Evolutionary conservation across 2,888 invertebrate genomes (phyloP).

Genomic region (Siphonodentalium dalli): DNA sequence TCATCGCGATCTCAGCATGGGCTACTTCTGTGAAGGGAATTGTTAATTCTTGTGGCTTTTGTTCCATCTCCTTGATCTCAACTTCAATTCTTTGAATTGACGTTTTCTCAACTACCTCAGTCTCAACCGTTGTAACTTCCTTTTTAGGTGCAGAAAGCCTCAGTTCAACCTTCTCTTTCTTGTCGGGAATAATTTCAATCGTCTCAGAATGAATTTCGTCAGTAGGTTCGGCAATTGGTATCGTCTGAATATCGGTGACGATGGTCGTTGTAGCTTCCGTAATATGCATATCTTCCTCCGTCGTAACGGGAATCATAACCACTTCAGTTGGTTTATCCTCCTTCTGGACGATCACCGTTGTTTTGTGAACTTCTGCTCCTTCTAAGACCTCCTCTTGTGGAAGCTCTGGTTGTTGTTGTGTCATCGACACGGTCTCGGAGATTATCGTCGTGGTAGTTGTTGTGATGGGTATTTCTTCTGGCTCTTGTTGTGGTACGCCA

Average conservation of each 20-base stretch:
- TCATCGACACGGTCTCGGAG: background rate
- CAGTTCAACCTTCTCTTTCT: slow-evolving; percentile 42
- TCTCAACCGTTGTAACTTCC: slow-evolving; percentile 31
- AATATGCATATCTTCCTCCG: slow-evolving; percentile 35
- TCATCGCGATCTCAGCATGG: slow-evolving; percentile 32
- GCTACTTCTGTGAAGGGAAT: slow-evolving; percentile 39
- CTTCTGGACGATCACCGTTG: slow-evolving; percentile 41
- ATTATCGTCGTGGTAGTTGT: background rate
- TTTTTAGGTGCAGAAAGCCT: slow-evolving; percentile 34
- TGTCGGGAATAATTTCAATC: slow-evolving; percentile 49
- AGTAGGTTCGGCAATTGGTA: slow-evolving; percentile 31
- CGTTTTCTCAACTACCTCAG: slow-evolving; percentile 30
- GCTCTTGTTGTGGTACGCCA: slow-evolving; percentile 36
- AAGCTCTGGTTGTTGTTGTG: background rate
- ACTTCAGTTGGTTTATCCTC: slow-evolving; percentile 39
- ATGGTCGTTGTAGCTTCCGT: slow-evolving; percentile 41
- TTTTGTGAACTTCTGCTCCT: slow-evolving; percentile 38
- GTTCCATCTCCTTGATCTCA: slow-evolving; percentile 50
- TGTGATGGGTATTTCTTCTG: slow-evolving; percentile 27
- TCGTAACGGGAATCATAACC: slow-evolving; percentile 33
- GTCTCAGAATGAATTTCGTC: slow-evolving; percentile 51
- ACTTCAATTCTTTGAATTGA: slow-evolving; percentile 51
- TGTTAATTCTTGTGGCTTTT: slow-evolving; percentile 43
- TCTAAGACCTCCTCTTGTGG: slow-evolving; percentile 34
- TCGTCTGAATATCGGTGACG: slow-evolving; percentile 41